These are phyloP conservation scores for Perca schrenkii DNA, from an alignment of 2,113 vertebrate genomes.

Conservation along the genomic window DNA sequence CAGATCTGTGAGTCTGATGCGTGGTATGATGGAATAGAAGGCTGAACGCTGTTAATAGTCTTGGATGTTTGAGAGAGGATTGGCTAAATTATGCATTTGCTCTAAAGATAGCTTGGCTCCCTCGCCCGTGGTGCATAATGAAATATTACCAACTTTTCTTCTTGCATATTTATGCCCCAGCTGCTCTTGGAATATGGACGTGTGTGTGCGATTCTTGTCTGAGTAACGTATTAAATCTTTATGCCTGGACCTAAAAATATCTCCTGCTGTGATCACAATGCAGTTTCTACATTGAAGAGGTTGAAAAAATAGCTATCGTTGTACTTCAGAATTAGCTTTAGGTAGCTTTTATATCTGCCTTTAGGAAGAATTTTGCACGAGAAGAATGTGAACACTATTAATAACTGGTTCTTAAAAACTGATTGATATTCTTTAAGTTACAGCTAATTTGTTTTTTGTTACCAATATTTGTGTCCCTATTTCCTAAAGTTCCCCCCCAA, in stretches of 20 bases:
- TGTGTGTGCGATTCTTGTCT: not conserved
- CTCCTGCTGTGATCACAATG: slow-evolving; percentile 1
- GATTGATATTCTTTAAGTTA: not conserved
- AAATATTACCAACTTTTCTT: slow-evolving; percentile 43
- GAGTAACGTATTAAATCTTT: slow-evolving; percentile 36
- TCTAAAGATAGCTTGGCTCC: slow-evolving; percentile 64
- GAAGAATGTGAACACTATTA: too few relatives aligned
- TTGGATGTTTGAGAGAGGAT: slow-evolving; percentile 23
- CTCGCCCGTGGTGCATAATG: slow-evolving; percentile 25
- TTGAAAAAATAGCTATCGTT: not conserved
- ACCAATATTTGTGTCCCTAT: not conserved
- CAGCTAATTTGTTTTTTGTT: not conserved
- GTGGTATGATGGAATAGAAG: not conserved
- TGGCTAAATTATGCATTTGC: slow-evolving; percentile 66
- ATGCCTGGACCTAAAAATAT: slow-evolving; percentile 34
- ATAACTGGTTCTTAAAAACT: too few relatives aligned
- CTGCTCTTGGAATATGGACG: slow-evolving; percentile 15
- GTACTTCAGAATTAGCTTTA: not conserved
- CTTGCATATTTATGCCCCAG: slow-evolving; percentile 51
- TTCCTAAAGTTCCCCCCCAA: not conserved
- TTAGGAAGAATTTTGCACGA: not conserved
- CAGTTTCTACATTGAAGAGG: not conserved
- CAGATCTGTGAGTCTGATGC: not conserved
- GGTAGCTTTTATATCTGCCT: not conserved
- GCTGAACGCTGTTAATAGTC: slow-evolving; percentile 7